phyloP scores from a whole-genome alignment of 2,113 vertebrate genomes.

The Zapornia atra region DNA sequence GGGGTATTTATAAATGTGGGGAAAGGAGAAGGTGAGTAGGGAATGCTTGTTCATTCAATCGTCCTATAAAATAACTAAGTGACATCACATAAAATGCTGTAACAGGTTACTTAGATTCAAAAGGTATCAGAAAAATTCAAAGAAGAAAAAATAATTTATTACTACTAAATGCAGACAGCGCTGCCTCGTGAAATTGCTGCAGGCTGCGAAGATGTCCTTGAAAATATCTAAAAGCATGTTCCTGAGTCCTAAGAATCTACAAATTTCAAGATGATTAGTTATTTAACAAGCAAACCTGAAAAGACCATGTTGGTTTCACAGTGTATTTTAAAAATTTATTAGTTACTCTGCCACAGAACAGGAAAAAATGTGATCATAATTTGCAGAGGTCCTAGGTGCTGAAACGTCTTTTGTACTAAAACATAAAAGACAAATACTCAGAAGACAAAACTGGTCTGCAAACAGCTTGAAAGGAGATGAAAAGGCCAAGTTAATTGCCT shows the following conservation, averaged over 20 bases:
- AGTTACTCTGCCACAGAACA: background rate
- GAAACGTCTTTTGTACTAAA: background rate
- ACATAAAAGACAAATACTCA: background rate
- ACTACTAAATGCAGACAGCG: background rate
- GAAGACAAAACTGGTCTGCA: background rate
- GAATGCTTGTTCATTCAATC: background rate
- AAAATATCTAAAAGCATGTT: background rate
- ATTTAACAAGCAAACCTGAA: background rate
- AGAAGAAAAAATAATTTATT: background rate
- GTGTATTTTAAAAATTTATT: background rate
- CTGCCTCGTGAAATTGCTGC: background rate
- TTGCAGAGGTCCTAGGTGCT: background rate
- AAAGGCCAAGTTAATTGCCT: slow-evolving; percentile 11
- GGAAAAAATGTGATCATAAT: background rate
- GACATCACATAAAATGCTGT: background rate
- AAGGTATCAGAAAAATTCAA: background rate
- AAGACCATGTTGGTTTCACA: background rate
- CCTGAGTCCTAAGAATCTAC: background rate
- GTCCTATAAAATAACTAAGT: background rate
- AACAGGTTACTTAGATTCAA: background rate
- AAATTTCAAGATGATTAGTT: background rate
- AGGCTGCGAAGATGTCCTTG: background rate
- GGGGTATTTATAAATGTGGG: background rate
- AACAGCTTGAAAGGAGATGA: background rate
- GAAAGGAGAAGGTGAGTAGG: background rate